Conservation (phyloP, 2,797 vertebrate species). For the Smutsia temminckii region DNA sequence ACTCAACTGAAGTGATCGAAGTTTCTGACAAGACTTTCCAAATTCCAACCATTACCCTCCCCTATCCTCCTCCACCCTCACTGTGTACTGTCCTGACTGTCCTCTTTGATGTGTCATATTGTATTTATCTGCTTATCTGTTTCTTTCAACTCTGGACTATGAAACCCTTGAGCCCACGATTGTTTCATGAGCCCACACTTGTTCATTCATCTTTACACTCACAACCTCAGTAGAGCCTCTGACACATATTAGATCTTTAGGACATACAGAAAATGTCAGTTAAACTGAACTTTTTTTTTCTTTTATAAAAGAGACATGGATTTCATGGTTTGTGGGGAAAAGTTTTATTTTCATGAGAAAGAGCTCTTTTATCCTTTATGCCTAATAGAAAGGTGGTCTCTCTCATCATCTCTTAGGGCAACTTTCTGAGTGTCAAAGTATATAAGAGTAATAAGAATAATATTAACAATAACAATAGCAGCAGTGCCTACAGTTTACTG, state of each 20-base stretch:
- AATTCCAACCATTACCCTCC: not conserved
- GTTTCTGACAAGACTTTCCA: not conserved
- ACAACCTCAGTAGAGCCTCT: not conserved
- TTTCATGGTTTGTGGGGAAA: not conserved
- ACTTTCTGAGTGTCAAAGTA: not conserved
- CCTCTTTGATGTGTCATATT: not conserved
- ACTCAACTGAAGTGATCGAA: not conserved
- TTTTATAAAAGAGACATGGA: not conserved
- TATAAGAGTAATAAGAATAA: not conserved
- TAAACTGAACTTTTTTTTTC: not conserved
- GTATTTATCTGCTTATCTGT: not conserved
- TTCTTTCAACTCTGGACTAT: not conserved
- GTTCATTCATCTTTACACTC: not conserved
- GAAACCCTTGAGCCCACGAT: not conserved
- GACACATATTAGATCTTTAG: not conserved
- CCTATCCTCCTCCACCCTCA: not conserved
- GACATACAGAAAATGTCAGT: not conserved
- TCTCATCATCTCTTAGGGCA: not conserved
- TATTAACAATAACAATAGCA: not conserved
- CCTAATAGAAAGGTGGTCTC: not conserved
- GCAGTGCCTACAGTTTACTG: not conserved
- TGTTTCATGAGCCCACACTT: not conserved
- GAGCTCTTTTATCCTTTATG: not conserved
- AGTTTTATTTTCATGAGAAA: not conserved
- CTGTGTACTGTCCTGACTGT: not conserved